These are phyloP conservation scores for Formicarius rufipectus DNA, from an alignment of 2,113 vertebrate species.

Conservation along the genomic window DNA sequence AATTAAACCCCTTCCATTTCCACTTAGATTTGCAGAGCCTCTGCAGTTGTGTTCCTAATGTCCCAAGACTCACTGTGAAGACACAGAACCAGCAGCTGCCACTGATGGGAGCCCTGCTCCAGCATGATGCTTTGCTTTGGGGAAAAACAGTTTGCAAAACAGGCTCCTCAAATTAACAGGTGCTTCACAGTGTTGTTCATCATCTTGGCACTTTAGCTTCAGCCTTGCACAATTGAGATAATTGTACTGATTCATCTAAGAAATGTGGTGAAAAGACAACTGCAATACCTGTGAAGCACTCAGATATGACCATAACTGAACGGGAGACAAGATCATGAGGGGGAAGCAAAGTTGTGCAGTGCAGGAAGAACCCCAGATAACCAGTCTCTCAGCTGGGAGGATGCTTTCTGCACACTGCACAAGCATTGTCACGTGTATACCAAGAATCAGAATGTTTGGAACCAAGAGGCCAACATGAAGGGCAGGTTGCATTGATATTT, in stretches of 20 bases:
- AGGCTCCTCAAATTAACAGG: not conserved
- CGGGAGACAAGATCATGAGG: not conserved
- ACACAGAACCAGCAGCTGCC: not conserved
- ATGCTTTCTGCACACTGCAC: not conserved
- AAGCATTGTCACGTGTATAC: fast-evolving
- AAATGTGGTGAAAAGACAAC: not conserved
- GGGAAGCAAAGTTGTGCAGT: not conserved
- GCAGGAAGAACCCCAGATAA: not conserved
- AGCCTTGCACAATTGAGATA: not conserved
- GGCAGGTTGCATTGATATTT: not conserved
- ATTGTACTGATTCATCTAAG: not conserved
- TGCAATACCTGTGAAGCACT: not conserved
- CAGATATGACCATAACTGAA: not conserved
- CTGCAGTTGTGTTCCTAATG: not conserved
- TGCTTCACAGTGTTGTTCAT: not conserved
- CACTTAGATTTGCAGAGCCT: not conserved
- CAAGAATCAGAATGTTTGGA: not conserved
- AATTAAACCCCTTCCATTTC: not conserved
- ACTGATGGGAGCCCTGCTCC: not conserved
- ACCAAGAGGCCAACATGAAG: not conserved
- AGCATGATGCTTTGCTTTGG: not conserved
- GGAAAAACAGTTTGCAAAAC: not conserved
- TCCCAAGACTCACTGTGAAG: not conserved
- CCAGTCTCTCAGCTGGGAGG: not conserved
- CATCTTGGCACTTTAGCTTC: not conserved